Percentiles rank a stretch among this genome's conserved stretches.
Evolutionary conservation across 1,140 invertebrate genomes (phyloP).

Genomic region (Oscheius sp.): DNA sequence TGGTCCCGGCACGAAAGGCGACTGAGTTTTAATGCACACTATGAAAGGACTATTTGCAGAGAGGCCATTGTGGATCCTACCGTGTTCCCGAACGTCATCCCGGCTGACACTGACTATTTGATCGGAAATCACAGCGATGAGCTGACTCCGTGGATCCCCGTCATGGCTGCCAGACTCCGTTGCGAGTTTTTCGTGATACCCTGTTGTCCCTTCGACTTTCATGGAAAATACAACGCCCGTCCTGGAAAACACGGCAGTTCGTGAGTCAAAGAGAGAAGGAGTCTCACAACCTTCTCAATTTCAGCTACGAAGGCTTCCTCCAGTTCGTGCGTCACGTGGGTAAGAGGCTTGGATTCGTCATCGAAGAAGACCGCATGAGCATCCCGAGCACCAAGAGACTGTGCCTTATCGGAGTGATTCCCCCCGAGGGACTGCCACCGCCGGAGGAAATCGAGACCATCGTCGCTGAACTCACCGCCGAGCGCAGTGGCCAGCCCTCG

Average conservation of each 20-base stretch:
- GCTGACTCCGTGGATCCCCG: constrained; percentile 92
- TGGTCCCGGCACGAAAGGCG: not conserved
- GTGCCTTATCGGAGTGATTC: constrained; percentile 22
- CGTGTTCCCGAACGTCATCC: constrained; percentile 69
- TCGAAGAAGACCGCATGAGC: constrained; percentile 76
- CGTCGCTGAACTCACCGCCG: constrained; percentile 26
- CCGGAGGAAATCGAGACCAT: not conserved
- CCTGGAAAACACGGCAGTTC: constrained; percentile 4
- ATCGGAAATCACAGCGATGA: constrained; percentile 99
- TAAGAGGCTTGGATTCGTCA: constrained; percentile 73
- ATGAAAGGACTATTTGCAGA: not conserved
- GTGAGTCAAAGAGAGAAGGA: no score
- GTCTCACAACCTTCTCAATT: not conserved
- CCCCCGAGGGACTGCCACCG: constrained; percentile 14
- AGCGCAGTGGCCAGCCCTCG: not conserved
- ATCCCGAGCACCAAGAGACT: constrained; percentile 87
- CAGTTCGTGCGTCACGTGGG: constrained; percentile 78
- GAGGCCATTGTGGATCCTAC: constrained; percentile 13
- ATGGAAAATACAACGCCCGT: constrained; percentile 69
- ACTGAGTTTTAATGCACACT: not conserved
- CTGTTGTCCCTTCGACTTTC: constrained; percentile 88
- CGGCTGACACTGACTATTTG: constrained; percentile 78
- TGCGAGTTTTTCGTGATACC: constrained; percentile 82
- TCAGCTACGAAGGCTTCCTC: constrained; percentile 67
- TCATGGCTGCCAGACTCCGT: constrained; percentile 71